Conservation (phyloP, 2,113 vertebrate species). For the Himantopus leucocephalus region DNA sequence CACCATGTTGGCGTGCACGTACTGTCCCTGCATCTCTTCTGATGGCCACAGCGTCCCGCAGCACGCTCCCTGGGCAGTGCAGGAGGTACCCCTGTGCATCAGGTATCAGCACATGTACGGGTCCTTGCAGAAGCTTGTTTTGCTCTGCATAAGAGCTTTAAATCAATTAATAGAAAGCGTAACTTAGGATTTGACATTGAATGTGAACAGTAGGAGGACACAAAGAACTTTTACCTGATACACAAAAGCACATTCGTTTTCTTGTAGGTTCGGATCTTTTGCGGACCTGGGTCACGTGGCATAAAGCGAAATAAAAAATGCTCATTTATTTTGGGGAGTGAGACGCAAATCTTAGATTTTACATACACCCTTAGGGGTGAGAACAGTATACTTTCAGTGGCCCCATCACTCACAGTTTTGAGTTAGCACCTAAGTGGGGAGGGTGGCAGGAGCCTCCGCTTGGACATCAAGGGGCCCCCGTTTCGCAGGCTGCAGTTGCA, state of each 20-base stretch:
- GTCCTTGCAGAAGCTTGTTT: not conserved
- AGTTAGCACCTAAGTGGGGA: not conserved
- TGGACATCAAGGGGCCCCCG: rapidly evolving
- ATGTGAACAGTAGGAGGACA: not conserved
- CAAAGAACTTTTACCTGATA: not conserved
- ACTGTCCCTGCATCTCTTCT: not conserved
- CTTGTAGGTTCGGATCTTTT: not conserved
- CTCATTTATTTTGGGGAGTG: not conserved
- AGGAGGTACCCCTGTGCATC: not conserved
- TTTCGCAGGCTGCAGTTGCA: too few species aligned
- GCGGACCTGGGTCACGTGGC: not conserved
- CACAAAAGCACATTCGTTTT: not conserved
- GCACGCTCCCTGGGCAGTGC: not conserved
- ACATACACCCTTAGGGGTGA: not conserved
- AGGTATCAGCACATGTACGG: rapidly evolving
- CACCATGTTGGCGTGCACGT: rapidly evolving
- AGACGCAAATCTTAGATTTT: not conserved
- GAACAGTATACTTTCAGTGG: not conserved
- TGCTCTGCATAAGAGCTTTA: not conserved
- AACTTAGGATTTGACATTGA: not conserved
- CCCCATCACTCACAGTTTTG: not conserved
- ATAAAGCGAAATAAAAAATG: not conserved
- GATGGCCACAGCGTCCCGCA: not conserved
- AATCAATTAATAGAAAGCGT: not conserved
- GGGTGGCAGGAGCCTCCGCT: not conserved